A percentile compares a stretch with the other conserved stretches of the same genome.
These are phyloP conservation scores for Galaxias olidus DNA, from an alignment of 2,797 vertebrate species.

Conservation along the genomic window DNA sequence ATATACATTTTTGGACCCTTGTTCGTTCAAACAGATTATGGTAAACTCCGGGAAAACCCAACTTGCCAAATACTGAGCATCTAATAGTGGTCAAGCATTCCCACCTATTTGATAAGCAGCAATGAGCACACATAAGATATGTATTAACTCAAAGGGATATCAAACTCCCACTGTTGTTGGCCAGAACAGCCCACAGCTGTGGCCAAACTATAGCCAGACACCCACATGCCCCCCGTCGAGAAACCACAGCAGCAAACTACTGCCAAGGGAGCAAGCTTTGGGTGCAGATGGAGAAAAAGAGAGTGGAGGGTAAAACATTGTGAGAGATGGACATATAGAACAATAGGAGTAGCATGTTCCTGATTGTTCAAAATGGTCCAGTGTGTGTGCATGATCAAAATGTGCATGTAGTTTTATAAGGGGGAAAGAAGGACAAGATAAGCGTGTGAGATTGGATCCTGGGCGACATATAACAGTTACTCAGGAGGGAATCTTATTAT, in stretches of 20 bases:
- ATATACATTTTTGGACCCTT: background rate
- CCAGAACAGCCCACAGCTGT: slow-evolving; percentile 50
- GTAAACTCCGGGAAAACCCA: background rate
- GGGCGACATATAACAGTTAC: no score
- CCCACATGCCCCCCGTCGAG: slow-evolving; percentile 28
- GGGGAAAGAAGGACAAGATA: slow-evolving; percentile 4
- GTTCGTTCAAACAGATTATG: slow-evolving; percentile 21
- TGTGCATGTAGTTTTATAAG: background rate
- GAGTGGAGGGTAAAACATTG: slow-evolving; percentile 6
- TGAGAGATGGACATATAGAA: slow-evolving; percentile 24
- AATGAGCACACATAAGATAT: slow-evolving; percentile 28
- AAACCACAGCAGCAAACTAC: slow-evolving; percentile 44
- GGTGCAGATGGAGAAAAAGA: slow-evolving; percentile 21
- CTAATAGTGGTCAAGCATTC: background rate
- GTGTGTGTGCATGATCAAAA: background rate
- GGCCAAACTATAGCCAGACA: slow-evolving; percentile 38
- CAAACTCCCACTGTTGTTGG: slow-evolving; percentile 40
- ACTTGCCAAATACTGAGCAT: slow-evolving; percentile 5
- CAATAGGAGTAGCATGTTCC: background rate
- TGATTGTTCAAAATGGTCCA: slow-evolving; percentile 1
- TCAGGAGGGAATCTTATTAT: no score
- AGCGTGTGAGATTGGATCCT: background rate
- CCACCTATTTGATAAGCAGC: slow-evolving; percentile 33
- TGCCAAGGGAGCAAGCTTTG: slow-evolving; percentile 25
- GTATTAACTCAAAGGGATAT: slow-evolving; percentile 26